A percentile compares a stretch with the other conserved stretches of the same genome.
Conservation (phyloP, 2,888 invertebrate genomes). For the Anorthoa munda region DNA sequence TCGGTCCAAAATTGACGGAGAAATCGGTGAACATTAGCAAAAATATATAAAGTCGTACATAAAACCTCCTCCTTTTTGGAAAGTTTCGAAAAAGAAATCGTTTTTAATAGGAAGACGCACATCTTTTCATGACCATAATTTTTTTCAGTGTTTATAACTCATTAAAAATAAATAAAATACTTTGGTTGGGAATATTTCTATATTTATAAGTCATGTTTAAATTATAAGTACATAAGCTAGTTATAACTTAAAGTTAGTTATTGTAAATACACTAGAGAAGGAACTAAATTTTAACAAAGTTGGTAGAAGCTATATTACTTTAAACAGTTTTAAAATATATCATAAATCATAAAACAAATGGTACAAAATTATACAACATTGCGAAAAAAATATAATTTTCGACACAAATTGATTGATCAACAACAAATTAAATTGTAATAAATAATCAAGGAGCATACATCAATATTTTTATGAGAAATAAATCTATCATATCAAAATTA, state of each 20-base stretch:
- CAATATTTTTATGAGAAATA: conserved; percentile 22
- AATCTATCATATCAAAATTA: background rate
- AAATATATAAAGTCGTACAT: too few species aligned
- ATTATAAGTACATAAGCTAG: conserved; percentile 5
- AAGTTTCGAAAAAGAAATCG: too few species aligned
- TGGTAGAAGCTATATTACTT: conserved; percentile 19
- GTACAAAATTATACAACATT: conserved; percentile 17
- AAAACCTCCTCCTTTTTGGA: too few species aligned
- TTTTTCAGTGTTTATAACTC: too few species aligned
- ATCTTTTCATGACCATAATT: too few species aligned
- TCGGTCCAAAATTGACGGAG: too few species aligned
- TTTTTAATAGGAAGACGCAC: too few species aligned
- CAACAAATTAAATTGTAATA: conserved; percentile 19
- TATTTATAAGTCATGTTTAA: conserved; percentile 25
- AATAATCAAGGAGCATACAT: conserved; percentile 18
- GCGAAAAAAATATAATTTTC: conserved; percentile 1
- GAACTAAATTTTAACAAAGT: conserved; percentile 34
- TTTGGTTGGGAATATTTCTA: conserved; percentile 11
- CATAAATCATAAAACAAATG: conserved; percentile 26
- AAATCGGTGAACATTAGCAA: too few species aligned
- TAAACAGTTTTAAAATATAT: conserved; percentile 1
- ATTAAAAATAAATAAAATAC: conserved; percentile 6
- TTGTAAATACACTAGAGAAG: conserved; percentile 34
- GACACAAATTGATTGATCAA: conserved; percentile 4
- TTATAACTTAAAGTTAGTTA: conserved; percentile 34